Conservation (phyloP, 23 tunicate genomes). For the Oikopleura dioica region DNA sequence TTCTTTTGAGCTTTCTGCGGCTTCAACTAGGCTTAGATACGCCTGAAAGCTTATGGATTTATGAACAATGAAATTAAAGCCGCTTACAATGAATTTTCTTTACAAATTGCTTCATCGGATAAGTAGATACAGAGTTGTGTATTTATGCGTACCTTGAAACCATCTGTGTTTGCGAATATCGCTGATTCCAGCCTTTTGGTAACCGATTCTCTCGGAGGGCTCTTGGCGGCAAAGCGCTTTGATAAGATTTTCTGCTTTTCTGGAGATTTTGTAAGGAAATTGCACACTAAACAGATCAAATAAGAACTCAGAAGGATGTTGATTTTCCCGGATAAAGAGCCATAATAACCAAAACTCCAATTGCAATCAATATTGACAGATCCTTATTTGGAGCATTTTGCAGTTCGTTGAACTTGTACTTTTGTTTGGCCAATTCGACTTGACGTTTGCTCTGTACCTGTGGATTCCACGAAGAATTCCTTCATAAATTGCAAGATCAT, state of each 20-base stretch:
- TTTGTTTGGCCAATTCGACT: too few relatives aligned
- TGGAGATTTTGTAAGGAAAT: neutral
- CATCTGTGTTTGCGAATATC: constrained; percentile 60
- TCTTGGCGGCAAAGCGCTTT: constrained; percentile 47
- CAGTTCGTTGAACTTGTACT: too few relatives aligned
- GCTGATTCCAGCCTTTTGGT: constrained; percentile 31
- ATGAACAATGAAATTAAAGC: too few relatives aligned
- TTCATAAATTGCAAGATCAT: neutral
- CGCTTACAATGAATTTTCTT: too few relatives aligned
- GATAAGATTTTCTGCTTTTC: constrained; percentile 36
- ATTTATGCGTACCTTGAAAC: constrained; percentile 75
- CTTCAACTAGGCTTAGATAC: too few relatives aligned
- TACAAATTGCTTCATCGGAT: too few relatives aligned
- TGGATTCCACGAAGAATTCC: neutral
- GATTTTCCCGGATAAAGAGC: neutral
- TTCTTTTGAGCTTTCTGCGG: too few relatives aligned
- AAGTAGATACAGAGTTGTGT: too few relatives aligned
- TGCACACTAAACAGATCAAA: neutral
- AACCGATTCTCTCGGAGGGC: constrained; percentile 52
- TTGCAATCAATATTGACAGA: too few relatives aligned
- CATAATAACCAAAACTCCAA: too few relatives aligned
- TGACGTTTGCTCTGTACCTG: neutral
- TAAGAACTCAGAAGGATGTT: neutral
- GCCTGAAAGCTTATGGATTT: too few relatives aligned
- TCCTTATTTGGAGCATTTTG: too few relatives aligned